These are phyloP conservation scores for Trichechus manatus DNA, from an alignment of 2,113 vertebrate genomes.

Conservation along the genomic window DNA sequence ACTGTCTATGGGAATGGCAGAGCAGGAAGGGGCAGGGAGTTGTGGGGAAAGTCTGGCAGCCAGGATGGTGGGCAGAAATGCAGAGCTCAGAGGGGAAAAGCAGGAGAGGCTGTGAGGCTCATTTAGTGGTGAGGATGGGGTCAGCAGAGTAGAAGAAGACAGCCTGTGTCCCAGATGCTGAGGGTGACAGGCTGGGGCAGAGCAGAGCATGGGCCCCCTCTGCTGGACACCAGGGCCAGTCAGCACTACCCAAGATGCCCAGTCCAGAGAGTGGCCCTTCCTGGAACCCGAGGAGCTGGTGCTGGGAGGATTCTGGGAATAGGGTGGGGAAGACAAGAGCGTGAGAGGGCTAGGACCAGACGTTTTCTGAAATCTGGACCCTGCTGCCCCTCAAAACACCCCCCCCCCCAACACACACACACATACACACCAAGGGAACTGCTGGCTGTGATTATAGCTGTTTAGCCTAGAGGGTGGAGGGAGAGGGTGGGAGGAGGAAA, in stretches of 20 bases:
- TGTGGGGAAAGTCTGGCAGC: neutral
- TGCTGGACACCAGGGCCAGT: conserved; percentile 59
- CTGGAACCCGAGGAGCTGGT: neutral
- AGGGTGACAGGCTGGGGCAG: neutral
- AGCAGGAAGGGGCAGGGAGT: neutral
- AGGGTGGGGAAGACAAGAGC: neutral
- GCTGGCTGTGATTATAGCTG: neutral
- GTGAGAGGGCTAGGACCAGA: neutral
- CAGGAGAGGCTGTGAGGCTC: neutral
- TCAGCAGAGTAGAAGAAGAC: neutral
- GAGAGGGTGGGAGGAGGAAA: neutral
- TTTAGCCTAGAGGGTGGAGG: rapidly evolving
- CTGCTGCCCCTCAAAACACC: neutral
- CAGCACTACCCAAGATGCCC: neutral
- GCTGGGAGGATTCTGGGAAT: neutral
- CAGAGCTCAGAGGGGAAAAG: neutral
- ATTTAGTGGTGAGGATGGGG: neutral
- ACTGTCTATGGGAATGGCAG: neutral
- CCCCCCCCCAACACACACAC: too few relatives aligned
- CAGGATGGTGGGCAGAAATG: neutral
- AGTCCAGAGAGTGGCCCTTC: neutral
- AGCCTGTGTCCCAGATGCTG: neutral
- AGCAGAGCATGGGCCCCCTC: conserved; percentile 59
- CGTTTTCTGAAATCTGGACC: neutral
- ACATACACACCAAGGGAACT: neutral